Conservation (phyloP, 2,888 invertebrate genomes). For the Aleiodes alternator region DNA sequence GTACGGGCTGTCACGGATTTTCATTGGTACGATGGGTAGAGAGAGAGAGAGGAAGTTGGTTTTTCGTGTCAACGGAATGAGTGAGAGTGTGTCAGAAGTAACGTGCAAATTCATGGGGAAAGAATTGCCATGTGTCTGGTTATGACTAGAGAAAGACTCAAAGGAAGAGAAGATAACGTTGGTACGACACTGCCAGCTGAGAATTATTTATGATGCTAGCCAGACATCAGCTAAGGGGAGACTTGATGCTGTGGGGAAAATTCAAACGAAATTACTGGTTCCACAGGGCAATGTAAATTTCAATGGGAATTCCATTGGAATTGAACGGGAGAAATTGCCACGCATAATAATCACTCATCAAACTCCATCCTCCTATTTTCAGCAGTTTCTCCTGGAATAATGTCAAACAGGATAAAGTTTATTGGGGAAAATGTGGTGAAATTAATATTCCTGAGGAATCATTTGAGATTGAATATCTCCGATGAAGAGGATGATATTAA, state of each 20-base stretch:
- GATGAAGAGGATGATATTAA: no score
- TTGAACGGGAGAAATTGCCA: constrained; percentile 57
- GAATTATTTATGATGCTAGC: constrained; percentile 36
- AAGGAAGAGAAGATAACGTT: constrained; percentile 19
- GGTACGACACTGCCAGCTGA: neutral
- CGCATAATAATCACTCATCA: constrained; percentile 56
- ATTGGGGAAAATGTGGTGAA: neutral
- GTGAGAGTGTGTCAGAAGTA: constrained; percentile 15
- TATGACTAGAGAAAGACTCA: constrained; percentile 1
- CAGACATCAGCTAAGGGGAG: neutral
- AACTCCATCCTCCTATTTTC: neutral
- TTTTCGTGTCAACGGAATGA: constrained; percentile 14
- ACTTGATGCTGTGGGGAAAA: constrained; percentile 1
- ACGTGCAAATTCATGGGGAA: constrained; percentile 11
- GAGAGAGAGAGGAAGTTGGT: neutral
- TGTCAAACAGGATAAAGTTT: no score
- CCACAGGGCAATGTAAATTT: constrained; percentile 24
- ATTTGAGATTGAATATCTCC: no score
- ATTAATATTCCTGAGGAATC: no score
- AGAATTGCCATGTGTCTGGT: constrained; percentile 26
- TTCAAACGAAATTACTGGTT: constrained; percentile 41
- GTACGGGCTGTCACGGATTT: neutral
- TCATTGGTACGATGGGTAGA: neutral
- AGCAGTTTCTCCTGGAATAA: no score
- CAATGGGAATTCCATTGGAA: constrained; percentile 2